phyloP scores from a whole-genome alignment of 2,888 invertebrate species.

The Pachymerium ferrugineum region DNA sequence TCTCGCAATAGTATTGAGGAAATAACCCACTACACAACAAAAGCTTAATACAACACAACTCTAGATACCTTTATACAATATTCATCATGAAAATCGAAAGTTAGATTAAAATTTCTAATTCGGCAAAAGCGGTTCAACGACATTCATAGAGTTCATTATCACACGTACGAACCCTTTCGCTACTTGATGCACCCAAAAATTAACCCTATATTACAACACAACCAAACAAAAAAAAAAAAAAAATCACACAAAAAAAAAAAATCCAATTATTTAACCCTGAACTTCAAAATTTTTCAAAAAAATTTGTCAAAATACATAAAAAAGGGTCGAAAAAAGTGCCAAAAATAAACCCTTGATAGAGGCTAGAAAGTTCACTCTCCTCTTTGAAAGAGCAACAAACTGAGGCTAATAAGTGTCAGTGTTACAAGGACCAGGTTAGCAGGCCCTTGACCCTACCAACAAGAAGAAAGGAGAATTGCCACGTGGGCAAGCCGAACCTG shows the following conservation, averaged over 20 bases:
- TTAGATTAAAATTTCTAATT: background rate
- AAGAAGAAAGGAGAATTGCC: background rate
- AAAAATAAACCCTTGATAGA: constrained; percentile 4
- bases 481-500: background rate
- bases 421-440: constrained; percentile 29
- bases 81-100: background rate
- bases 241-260: background rate
- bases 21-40: no score
- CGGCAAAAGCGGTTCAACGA: background rate
- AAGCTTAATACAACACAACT: no score
- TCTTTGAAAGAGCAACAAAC: constrained; percentile 27
- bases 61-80: no score
- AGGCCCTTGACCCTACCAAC: constrained; percentile 23
- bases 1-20: no score
- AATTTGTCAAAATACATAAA: no score
- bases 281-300: no score
- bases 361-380: constrained; percentile 7
- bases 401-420: constrained; percentile 26
- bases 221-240: background rate
- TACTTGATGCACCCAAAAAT: no score
- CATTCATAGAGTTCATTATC: background rate
- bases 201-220: background rate
- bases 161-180: background rate
- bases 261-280: background rate
- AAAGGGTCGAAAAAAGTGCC: no score